Evolutionary conservation across 2,797 vertebrate genomes (phyloP).

Genomic region (Arnoldichthys spilopterus): DNA sequence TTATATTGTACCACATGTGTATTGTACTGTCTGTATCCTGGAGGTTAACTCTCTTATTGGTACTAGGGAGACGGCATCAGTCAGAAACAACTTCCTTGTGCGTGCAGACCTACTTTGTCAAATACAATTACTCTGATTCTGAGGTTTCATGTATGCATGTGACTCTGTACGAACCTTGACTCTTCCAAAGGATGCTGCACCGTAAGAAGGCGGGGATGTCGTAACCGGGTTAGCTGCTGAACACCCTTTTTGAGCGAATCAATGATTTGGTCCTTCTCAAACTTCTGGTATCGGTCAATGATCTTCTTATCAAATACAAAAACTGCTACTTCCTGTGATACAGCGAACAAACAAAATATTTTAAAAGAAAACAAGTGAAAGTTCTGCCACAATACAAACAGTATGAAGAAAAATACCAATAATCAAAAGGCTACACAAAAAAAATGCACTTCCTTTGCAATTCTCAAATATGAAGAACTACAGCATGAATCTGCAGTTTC

Average conservation of each 20-base stretch:
- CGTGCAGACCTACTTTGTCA: too few species aligned
- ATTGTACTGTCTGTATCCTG: too few species aligned
- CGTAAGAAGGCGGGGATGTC: constrained; percentile 94
- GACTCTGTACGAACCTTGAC: constrained; percentile 83
- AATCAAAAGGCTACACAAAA: neutral
- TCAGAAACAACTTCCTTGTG: too few species aligned
- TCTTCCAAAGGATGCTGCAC: constrained; percentile 98
- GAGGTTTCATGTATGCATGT: neutral
- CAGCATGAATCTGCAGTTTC: neutral
- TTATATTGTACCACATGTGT: too few species aligned
- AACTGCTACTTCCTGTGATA: constrained; percentile 93
- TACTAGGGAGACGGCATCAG: too few species aligned
- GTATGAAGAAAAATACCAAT: too few species aligned
- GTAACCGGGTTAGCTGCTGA: constrained; percentile 93
- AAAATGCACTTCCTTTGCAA: neutral
- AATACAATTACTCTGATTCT: too few species aligned
- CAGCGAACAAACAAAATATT: neutral
- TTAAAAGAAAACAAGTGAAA: neutral
- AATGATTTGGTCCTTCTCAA: constrained; percentile 96
- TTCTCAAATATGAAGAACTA: neutral
- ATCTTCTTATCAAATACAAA: constrained; percentile 99
- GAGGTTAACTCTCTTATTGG: too few species aligned
- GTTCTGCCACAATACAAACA: neutral
- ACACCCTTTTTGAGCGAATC: constrained; percentile 94
- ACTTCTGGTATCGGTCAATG: constrained; percentile 95